A percentile compares a stretch with the other conserved stretches of the same genome.
Conservation (phyloP, 2,797 vertebrate species). For the Artibeus lituratus region DNA sequence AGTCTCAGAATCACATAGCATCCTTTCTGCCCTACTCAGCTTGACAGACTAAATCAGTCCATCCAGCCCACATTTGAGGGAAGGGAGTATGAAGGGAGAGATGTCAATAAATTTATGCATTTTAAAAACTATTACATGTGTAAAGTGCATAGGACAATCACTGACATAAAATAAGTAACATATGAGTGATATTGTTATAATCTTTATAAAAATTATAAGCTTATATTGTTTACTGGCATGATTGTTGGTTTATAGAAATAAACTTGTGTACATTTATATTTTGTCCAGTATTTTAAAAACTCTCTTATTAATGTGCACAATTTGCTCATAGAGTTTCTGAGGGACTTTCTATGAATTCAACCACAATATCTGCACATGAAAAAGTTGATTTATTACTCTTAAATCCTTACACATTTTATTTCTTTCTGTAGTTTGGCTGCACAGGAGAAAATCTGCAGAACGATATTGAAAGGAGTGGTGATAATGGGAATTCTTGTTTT, state of each 20-base stretch:
- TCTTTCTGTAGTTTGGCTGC: not conserved
- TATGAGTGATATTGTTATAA: not conserved
- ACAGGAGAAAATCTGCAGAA: not conserved
- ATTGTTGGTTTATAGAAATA: not conserved
- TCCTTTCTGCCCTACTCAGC: not conserved
- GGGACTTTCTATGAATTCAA: not conserved
- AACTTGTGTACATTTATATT: not conserved
- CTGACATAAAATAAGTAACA: not conserved
- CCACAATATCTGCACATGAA: not conserved
- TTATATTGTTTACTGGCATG: not conserved
- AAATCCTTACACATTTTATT: not conserved
- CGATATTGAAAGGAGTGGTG: not conserved
- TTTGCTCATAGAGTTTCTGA: not conserved
- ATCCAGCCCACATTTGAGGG: not conserved
- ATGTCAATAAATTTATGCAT: not conserved
- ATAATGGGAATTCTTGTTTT: not conserved
- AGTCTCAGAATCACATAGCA: not conserved
- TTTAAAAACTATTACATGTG: not conserved
- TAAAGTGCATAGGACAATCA: not conserved
- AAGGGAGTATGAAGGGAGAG: not conserved
- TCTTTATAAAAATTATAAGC: constrained; percentile 20
- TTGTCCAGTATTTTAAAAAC: not conserved
- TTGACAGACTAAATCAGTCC: not conserved
- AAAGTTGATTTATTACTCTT: not conserved
- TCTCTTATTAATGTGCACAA: not conserved